Evolutionary conservation across 2,888 invertebrate genomes (phyloP).

Genomic region (Drosophila niveifrons): DNA sequence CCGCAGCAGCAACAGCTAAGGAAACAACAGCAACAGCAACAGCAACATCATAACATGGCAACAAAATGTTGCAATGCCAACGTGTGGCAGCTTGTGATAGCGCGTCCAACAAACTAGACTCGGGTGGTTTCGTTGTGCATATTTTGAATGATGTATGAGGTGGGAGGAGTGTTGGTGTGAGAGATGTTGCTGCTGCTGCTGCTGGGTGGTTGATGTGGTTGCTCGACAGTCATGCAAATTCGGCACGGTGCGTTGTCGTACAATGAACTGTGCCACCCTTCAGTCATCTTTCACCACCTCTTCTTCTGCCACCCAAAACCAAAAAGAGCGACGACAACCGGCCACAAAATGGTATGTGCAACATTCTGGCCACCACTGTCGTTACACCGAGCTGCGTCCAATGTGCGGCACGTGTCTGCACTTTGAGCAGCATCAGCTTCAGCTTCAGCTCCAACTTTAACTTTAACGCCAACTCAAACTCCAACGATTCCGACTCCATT

Average conservation of each 20-base stretch:
- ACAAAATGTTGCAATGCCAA: conserved; percentile 78
- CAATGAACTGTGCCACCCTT: conserved; percentile 53
- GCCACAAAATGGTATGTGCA: conserved; percentile 35
- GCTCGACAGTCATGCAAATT: conserved; percentile 67
- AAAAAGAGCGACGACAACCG: conserved; percentile 48
- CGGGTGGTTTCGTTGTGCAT: conserved; percentile 67
- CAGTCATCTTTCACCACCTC: not conserved
- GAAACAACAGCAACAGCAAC: conserved; percentile 3
- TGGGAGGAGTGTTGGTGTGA: conserved; percentile 30
- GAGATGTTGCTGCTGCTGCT: conserved; percentile 20
- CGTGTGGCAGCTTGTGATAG: conserved; percentile 80
- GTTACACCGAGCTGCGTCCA: conserved; percentile 28
- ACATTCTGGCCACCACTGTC: conserved; percentile 63
- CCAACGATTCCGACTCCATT: conserved; percentile 59
- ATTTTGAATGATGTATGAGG: conserved; percentile 75
- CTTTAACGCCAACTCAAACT: conserved; percentile 13
- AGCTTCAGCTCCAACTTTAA: conserved; percentile 23
- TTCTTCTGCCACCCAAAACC: not conserved
- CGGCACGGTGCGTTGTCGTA: conserved; percentile 69
- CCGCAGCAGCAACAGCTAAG: conserved; percentile 12
- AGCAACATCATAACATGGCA: conserved; percentile 51
- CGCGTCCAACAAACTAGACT: conserved; percentile 44
- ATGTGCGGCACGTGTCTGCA: conserved; percentile 79
- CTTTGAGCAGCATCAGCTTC: conserved; percentile 59
- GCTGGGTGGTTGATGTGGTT: conserved; percentile 32